Base-by-base conservation (phyloP, 2,888 invertebrate genomes). In the Syrphus vitripennis region DNA sequence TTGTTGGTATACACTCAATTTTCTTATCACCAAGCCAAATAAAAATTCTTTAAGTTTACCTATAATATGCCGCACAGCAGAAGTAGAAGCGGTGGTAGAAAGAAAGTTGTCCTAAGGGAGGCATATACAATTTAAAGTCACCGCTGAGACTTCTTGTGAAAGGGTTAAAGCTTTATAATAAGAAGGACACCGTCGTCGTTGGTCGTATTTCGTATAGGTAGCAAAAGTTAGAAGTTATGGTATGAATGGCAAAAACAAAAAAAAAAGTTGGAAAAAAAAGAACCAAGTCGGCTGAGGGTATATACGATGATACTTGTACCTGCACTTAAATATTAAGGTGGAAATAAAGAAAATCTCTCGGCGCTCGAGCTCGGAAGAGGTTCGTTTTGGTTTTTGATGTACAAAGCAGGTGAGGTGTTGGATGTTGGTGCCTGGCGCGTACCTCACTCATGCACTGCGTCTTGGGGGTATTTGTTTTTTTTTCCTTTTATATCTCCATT, bases 251-350 rank as follows among this genome's bases (percentile, higher is more conserved):
- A 61, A 34, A 50, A 37, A 45, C 31, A 59, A 53, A 78, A 70
- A 40, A 24, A 45, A 34, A 40, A 50, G 29, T 6, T 53, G 21
- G 53, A 40, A 59, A 14, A 19, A 57, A 48, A 57, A 76, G 37
- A 42, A 42, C 21, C 45, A 53, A 70, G 37, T 42, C 75, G 57
- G 26, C 57, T 65, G 70, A 42, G 63, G 69, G 45, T 26, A n/a
- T n/a, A n/a, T n/a, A 77, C 42, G 65, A 86, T 74, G 63, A 74
- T 72, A 77, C 72, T 81, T 77, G 65, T 69, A 63, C 53, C 45
- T 77, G 67, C 42, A 84, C 84, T 81, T 81, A 86, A 81, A 84
- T 80, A 70, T 84, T 84, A 79, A 81, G 65, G 72, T 77, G 53
- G 67, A 77, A 76, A 80, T 67, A 76, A 65, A 80, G 65, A 84